Evolutionary conservation across 1,140 invertebrate species (phyloP).

Genomic region (Piezodorus guildinii): DNA sequence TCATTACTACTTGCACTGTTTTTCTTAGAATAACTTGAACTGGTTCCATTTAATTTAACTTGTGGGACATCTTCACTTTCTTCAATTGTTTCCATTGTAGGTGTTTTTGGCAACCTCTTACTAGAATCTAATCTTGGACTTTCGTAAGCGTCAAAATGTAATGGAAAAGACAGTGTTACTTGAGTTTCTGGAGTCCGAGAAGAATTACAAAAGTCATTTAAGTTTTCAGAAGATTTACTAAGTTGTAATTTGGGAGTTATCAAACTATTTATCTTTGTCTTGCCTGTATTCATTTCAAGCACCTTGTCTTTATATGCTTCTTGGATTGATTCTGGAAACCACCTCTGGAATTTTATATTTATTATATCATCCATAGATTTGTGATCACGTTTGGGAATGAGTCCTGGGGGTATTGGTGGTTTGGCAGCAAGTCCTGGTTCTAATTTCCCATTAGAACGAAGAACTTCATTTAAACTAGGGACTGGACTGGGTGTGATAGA

Average conservation of each 20-base stretch:
- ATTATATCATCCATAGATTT: slow-evolving; percentile 29
- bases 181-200: neutral
- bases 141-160: slow-evolving; percentile 17
- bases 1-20: neutral
- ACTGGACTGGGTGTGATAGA: slow-evolving; percentile 24
- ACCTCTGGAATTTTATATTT: slow-evolving; percentile 30
- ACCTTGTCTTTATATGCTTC: neutral
- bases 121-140: neutral
- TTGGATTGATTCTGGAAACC: slow-evolving; percentile 29
- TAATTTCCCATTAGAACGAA: slow-evolving; percentile 16
- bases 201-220: neutral
- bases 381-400: neutral
- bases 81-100: slow-evolving; percentile 9
- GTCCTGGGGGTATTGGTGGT: slow-evolving; percentile 27
- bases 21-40: neutral
- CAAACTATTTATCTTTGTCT: neutral
- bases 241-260: neutral
- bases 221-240: neutral
- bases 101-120: slow-evolving; percentile 8
- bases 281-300: neutral
- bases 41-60: too few relatives aligned
- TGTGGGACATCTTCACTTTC: slow-evolving; percentile 4
- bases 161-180: neutral
- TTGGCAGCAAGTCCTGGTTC: slow-evolving; percentile 28
- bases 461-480: slow-evolving; percentile 14